These are phyloP conservation scores for Corythornis cristatus DNA, from an alignment of 2,113 vertebrate species.

Conservation along the genomic window DNA sequence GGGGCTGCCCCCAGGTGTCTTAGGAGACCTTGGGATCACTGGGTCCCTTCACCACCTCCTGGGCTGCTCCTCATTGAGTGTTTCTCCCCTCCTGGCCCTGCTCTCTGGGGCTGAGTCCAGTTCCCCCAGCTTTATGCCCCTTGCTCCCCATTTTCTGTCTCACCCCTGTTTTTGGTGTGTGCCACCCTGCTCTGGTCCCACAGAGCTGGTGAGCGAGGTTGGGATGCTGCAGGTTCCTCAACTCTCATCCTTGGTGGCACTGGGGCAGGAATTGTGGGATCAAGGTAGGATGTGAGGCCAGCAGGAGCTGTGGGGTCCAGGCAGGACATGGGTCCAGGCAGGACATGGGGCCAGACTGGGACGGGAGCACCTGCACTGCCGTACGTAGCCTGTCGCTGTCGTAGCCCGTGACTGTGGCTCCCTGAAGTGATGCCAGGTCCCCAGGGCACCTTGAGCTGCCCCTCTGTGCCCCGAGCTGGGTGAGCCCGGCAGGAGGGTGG, in stretches of 20 bases:
- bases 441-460: background rate
- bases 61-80: background rate
- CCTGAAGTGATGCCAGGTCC: accelerated
- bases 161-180: accelerated
- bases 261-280: background rate
- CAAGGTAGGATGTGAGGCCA: accelerated
- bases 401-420: accelerated
- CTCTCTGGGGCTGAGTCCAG: background rate
- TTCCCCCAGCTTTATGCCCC: background rate
- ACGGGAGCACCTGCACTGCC: accelerated
- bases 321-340: background rate
- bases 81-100: background rate
- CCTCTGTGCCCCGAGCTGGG: background rate
- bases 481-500: background rate
- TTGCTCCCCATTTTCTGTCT: background rate
- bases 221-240: background rate
- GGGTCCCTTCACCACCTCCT: background rate
- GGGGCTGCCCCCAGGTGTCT: background rate
- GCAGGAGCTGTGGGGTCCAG: background rate
- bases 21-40: background rate
- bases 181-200: background rate
- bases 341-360: accelerated
- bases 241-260: accelerated
- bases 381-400: accelerated
- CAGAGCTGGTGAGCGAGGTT: background rate